A percentile compares a stretch with the other conserved stretches of the same genome.
These are phyloP conservation scores for Pseudorectes ferrugineus DNA, from an alignment of 2,113 vertebrate genomes.

Conservation along the genomic window DNA sequence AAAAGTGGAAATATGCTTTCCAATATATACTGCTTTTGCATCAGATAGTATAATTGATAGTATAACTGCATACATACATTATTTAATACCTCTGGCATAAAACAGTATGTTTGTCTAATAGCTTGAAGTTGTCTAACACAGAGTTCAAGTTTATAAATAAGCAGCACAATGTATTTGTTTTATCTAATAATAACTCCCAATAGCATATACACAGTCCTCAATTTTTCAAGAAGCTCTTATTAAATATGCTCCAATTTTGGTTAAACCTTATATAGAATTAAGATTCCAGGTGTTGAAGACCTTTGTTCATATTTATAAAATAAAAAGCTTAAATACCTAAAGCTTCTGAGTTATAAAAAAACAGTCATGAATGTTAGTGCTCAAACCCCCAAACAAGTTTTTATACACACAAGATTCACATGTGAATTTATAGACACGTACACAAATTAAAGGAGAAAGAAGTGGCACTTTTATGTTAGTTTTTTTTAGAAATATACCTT, in stretches of 20 bases:
- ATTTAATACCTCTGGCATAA: background rate
- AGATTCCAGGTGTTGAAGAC: background rate
- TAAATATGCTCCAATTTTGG: background rate
- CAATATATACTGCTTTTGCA: background rate
- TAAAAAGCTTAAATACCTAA: background rate
- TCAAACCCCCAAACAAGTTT: background rate
- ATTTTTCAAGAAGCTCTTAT: background rate
- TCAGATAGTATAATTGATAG: background rate
- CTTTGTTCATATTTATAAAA: background rate
- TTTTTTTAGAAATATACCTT: slow-evolving; percentile 75
- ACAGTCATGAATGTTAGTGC: background rate
- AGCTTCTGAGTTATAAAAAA: background rate
- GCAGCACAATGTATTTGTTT: background rate
- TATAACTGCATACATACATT: background rate
- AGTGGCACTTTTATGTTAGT: background rate
- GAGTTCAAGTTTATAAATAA: background rate
- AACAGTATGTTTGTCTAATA: background rate
- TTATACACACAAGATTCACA: background rate
- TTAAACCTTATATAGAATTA: background rate
- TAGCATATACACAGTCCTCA: background rate
- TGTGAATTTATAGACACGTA: background rate
- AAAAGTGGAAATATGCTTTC: background rate
- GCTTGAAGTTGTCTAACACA: background rate
- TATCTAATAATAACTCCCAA: background rate
- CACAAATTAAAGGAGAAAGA: background rate